Conservation (phyloP, 2,113 vertebrate genomes). For the Anolis carolinensis region DNA sequence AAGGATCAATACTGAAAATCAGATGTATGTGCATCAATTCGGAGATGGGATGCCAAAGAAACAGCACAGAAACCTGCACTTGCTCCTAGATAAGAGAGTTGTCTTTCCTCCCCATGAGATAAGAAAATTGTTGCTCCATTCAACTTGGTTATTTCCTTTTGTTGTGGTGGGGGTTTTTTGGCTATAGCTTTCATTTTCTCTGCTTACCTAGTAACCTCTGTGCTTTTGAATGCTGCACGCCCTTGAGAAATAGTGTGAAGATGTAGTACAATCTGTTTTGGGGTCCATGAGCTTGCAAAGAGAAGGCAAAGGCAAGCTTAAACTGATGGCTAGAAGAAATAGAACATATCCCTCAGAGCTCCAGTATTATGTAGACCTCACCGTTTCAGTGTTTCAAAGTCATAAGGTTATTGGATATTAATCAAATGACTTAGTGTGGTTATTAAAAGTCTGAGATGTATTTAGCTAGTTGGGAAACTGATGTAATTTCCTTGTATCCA, state of each 20-base stretch:
- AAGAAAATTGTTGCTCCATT: not conserved
- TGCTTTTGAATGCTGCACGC: not conserved
- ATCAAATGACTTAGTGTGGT: not conserved
- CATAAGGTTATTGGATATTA: not conserved
- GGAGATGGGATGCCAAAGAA: too few species aligned
- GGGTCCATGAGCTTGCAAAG: not conserved
- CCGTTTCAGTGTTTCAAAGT: not conserved
- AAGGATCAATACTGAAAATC: not conserved
- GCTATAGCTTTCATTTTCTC: not conserved
- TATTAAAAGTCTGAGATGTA: not conserved
- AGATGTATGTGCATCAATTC: too few species aligned
- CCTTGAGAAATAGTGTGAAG: not conserved
- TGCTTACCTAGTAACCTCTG: not conserved
- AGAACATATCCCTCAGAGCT: not conserved
- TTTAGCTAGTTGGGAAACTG: not conserved
- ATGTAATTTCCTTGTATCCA: not conserved
- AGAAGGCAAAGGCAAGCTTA: not conserved
- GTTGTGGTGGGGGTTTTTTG: not conserved
- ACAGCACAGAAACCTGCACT: too few species aligned
- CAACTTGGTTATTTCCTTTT: not conserved
- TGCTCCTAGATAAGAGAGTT: not conserved
- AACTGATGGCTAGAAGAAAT: not conserved
- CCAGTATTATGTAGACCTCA: not conserved
- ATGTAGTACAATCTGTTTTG: not conserved
- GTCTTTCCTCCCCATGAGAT: not conserved